These are phyloP conservation scores for Ophioderma brevispina DNA, from an alignment of 35 echinoderm and acorn worm genomes.

Conservation along the genomic window DNA sequence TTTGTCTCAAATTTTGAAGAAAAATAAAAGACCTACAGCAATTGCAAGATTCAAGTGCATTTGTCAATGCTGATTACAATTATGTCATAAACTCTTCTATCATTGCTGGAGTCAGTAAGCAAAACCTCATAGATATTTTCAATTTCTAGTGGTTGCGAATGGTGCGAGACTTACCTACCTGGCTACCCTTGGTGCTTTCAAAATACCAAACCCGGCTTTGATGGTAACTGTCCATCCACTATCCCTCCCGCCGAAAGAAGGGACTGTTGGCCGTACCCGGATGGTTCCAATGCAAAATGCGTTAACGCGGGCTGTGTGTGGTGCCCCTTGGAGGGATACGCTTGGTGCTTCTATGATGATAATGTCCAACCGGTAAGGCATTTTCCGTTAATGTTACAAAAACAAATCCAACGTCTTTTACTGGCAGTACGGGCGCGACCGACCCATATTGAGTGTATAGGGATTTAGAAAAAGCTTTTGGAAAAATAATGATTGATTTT, in stretches of 20 bases:
- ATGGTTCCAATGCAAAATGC: conserved; percentile 46
- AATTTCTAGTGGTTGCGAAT: conserved; percentile 51
- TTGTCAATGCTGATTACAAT: no score
- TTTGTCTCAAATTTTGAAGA: no score
- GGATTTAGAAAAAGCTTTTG: no score
- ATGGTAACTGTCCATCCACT: conserved; percentile 57
- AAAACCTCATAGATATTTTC: background rate
- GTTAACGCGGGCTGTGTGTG: conserved; percentile 57
- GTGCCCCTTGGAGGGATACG: conserved; percentile 43
- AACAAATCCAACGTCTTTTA: background rate
- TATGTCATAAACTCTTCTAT: no score
- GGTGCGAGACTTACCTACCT: conserved; percentile 34
- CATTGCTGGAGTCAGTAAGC: background rate
- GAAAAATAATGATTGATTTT: no score
- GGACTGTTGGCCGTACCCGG: conserved; percentile 44
- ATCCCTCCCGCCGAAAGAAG: conserved; percentile 34
- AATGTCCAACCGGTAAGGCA: background rate
- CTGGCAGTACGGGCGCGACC: no score
- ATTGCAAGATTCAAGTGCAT: no score
- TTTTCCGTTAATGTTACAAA: background rate
- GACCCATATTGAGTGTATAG: no score
- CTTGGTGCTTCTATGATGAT: conserved; percentile 78
- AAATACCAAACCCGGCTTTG: conserved; percentile 65
- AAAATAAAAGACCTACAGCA: no score
- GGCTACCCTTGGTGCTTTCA: conserved; percentile 72